phyloP scores from a whole-genome alignment of 2,113 vertebrate species.

The Abramis brama region DNA sequence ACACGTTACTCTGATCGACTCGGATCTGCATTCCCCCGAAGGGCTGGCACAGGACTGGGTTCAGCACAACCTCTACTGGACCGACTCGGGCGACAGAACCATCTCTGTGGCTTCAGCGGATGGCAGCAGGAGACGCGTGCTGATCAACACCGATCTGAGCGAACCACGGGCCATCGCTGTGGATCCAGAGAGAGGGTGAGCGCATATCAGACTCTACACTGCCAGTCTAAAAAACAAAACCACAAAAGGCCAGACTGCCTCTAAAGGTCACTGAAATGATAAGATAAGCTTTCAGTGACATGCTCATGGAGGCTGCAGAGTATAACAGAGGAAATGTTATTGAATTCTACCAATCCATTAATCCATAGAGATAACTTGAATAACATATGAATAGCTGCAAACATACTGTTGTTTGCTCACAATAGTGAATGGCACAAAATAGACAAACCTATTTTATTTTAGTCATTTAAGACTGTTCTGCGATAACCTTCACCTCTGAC shows the following conservation, averaged over 20 bases:
- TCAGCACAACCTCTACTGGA: conserved; percentile 98
- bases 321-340: background rate
- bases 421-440: background rate
- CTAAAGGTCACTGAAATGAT: conserved; percentile 11
- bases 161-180: conserved; percentile 93
- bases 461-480: background rate
- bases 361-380: background rate
- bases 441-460: background rate
- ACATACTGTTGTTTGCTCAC: background rate
- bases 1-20: conserved; percentile 87
- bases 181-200: conserved; percentile 90
- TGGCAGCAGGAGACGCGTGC: conserved; percentile 85
- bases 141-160: conserved; percentile 86
- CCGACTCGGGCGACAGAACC: conserved; percentile 91
- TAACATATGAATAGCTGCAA: background rate
- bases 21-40: conserved; percentile 86
- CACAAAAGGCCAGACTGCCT: background rate
- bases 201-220: background rate
- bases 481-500: background rate
- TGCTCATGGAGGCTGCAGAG: background rate
- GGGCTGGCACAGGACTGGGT: conserved; percentile 97
- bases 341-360: background rate
- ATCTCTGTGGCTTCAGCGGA: conserved; percentile 92
- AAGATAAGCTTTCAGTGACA: background rate
- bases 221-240: background rate